Evolutionary conservation across 2,888 invertebrate species (phyloP).

Genomic region (Cryptus armator): DNA sequence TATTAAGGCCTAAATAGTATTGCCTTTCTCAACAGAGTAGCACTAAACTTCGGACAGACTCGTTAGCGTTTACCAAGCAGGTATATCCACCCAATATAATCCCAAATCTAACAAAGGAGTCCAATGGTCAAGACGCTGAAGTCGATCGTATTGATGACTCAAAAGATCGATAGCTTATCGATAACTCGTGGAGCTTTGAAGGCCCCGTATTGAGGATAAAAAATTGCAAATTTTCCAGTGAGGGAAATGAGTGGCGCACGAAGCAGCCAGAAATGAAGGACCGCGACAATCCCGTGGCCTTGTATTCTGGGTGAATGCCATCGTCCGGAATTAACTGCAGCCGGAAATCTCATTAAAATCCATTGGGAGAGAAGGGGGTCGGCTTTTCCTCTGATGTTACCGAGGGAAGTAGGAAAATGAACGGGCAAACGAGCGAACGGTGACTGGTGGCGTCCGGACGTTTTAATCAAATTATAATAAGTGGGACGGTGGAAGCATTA

Average conservation of each 20-base stretch:
- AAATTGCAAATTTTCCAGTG: neutral
- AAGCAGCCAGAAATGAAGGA: constrained; percentile 19
- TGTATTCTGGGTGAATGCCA: constrained; percentile 46
- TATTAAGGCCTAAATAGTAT: constrained; percentile 29
- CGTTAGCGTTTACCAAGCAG: neutral
- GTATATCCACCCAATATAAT: neutral
- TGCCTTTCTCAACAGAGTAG: neutral
- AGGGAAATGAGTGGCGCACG: neutral
- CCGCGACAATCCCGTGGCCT: constrained; percentile 26
- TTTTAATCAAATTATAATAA: constrained; percentile 79
- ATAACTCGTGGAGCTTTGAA: constrained; percentile 18
- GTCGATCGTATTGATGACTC: neutral
- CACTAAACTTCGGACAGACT: neutral
- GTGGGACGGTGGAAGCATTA: constrained; percentile 73
- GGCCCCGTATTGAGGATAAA: neutral
- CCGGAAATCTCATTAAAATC: constrained; percentile 71
- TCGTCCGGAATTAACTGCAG: constrained; percentile 66
- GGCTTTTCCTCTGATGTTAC: neutral
- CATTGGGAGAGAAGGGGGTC: constrained; percentile 22
- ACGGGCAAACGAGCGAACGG: constrained; percentile 10
- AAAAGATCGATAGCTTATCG: constrained; percentile 32
- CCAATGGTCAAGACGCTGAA: too few species aligned
- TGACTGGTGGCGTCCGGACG: constrained; percentile 49
- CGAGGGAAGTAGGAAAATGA: constrained; percentile 7
- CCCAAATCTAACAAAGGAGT: neutral